Percentiles rank a stretch among this genome's conserved stretches.
These are phyloP conservation scores for Noctilio leporinus DNA, from an alignment of 2,113 vertebrate species.

Conservation along the genomic window DNA sequence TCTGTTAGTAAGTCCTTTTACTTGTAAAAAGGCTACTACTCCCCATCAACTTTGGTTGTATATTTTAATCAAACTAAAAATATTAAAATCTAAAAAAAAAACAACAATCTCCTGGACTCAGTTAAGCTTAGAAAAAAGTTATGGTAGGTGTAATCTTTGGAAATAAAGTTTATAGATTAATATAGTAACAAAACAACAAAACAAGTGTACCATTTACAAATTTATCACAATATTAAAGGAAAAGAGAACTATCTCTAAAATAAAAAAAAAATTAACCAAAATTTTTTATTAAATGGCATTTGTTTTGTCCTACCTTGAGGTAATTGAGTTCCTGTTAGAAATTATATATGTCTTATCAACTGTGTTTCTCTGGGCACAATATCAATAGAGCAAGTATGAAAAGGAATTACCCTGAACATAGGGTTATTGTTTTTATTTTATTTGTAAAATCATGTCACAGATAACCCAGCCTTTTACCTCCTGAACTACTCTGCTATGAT, in stretches of 20 bases:
- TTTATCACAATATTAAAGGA: not conserved
- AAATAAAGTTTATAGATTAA: not conserved
- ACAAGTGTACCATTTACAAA: not conserved
- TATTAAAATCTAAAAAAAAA: not conserved
- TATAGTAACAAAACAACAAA: not conserved
- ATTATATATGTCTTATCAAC: slow-evolving; percentile 63
- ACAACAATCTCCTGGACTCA: not conserved
- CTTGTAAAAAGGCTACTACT: not conserved
- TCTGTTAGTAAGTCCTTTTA: not conserved
- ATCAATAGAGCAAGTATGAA: not conserved
- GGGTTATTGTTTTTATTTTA: slow-evolving; percentile 33
- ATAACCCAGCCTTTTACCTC: slow-evolving; percentile 56
- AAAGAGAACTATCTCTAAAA: not conserved
- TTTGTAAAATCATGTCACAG: slow-evolving; percentile 48
- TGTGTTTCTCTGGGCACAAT: slow-evolving; percentile 49
- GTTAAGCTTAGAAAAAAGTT: not conserved
- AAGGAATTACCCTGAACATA: slow-evolving; percentile 22
- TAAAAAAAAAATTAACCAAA: not conserved
- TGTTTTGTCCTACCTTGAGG: slow-evolving; percentile 74
- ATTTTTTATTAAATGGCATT: slow-evolving; percentile 49
- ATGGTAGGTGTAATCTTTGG: not conserved
- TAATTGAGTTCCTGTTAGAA: slow-evolving; percentile 1
- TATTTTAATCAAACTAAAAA: slow-evolving; percentile 13
- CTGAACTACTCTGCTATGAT: slow-evolving; percentile 40
- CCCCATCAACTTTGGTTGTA: not conserved